phyloP scores from a whole-genome alignment of 2,113 vertebrate species.

The Talpa occidentalis region DNA sequence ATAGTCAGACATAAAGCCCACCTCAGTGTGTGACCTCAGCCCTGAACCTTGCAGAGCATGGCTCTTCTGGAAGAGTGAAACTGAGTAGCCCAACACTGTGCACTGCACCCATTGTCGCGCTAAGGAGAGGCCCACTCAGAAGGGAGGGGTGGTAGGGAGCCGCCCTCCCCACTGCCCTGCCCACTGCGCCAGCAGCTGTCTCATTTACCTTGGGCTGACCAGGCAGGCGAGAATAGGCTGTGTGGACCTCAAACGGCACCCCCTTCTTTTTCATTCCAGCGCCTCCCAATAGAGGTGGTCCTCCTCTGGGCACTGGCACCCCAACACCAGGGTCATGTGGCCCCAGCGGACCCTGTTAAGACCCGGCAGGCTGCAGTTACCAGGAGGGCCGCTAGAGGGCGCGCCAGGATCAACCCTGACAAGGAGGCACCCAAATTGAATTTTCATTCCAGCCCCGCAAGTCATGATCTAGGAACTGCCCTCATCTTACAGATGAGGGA shows the following conservation, averaged over 20 bases:
- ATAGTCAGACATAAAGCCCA: neutral
- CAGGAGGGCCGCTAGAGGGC: neutral
- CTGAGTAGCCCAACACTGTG: neutral
- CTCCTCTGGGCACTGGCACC: slow-evolving; percentile 86
- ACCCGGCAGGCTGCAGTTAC: neutral
- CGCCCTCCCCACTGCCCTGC: rapidly evolving
- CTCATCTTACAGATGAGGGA: neutral
- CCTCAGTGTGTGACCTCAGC: neutral
- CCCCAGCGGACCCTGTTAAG: slow-evolving; percentile 79
- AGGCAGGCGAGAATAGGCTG: slow-evolving; percentile 89
- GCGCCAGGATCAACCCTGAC: rapidly evolving
- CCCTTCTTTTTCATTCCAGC: slow-evolving; percentile 86
- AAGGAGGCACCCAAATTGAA: neutral
- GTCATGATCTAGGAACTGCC: neutral
- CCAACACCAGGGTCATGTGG: slow-evolving; percentile 88
- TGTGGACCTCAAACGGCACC: slow-evolving; percentile 85
- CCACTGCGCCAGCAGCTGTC: rapidly evolving
- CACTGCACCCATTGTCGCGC: neutral
- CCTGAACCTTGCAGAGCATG: neutral
- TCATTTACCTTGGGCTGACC: slow-evolving; percentile 87
- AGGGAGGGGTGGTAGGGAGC: neutral
- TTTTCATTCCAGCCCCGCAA: neutral
- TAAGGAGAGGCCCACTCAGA: neutral
- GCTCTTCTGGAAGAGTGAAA: neutral
- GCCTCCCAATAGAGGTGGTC: slow-evolving; percentile 91